phyloP scores from a whole-genome alignment of 2,888 invertebrate species.

The Nemotelus pantherinus region DNA sequence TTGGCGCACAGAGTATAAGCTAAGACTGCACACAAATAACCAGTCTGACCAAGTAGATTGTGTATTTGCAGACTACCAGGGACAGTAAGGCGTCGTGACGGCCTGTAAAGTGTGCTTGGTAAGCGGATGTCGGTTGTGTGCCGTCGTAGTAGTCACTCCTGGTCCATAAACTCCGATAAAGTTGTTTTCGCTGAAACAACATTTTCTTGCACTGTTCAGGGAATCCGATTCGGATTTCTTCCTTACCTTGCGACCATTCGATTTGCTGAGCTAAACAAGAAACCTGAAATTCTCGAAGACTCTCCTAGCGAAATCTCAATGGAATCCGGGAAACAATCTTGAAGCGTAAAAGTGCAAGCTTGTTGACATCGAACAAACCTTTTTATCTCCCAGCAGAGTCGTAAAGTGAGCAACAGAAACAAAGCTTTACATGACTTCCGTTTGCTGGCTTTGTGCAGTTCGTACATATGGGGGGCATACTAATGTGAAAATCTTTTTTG shows the following conservation, averaged over 20 bases:
- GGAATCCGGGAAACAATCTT: background rate
- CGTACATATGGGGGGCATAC: background rate
- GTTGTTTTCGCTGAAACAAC: conserved; percentile 32
- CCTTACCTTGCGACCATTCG: background rate
- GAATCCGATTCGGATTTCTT: conserved; percentile 5
- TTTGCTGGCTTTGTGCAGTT: background rate
- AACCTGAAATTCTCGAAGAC: background rate
- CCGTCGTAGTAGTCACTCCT: background rate
- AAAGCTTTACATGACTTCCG: conserved; percentile 29
- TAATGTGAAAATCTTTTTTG: conserved; percentile 12
- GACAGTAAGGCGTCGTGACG: too few relatives aligned
- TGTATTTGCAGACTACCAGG: too few relatives aligned
- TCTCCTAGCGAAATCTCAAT: background rate
- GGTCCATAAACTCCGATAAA: conserved; percentile 19
- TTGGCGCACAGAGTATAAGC: too few relatives aligned
- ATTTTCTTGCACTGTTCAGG: conserved; percentile 12
- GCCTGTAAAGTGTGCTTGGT: background rate
- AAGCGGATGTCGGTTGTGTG: background rate
- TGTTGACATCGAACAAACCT: conserved; percentile 30
- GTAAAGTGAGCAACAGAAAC: conserved; percentile 32
- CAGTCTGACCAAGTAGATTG: too few relatives aligned
- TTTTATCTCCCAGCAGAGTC: conserved; percentile 19
- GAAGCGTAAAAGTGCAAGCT: conserved; percentile 30
- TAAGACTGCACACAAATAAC: too few relatives aligned
- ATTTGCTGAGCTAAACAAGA: conserved; percentile 24